Conservation (phyloP, 2,888 invertebrate species). For the Vesta saturnalis region DNA sequence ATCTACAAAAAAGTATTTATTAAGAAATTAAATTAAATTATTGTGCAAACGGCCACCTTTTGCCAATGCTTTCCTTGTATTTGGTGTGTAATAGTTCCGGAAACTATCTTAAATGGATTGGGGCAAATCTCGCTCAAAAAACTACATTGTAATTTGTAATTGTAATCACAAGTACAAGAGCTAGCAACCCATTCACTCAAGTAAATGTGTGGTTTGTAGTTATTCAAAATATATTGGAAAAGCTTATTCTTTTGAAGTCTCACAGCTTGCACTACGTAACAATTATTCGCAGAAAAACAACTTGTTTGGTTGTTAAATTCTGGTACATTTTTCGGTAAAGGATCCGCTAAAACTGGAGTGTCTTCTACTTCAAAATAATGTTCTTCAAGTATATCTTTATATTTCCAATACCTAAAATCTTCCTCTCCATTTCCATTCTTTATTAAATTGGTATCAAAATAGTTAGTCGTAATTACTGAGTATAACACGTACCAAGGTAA, state of each 20-base stretch:
- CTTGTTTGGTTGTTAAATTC: slow-evolving; percentile 59
- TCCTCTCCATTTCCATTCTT: slow-evolving; percentile 62
- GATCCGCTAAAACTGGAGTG: slow-evolving; percentile 61
- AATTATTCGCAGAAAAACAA: slow-evolving; percentile 68
- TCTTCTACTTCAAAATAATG: slow-evolving; percentile 65
- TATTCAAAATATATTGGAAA: slow-evolving; percentile 60
- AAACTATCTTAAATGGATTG: neutral
- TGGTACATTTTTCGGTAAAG: slow-evolving; percentile 58
- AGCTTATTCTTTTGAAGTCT: slow-evolving; percentile 60
- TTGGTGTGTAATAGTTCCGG: neutral
- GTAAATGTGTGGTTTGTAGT: slow-evolving; percentile 64
- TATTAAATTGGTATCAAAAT: slow-evolving; percentile 59
- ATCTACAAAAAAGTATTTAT: slow-evolving; percentile 54
- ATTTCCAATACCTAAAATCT: slow-evolving; percentile 59
- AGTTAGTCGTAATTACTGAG: slow-evolving; percentile 53
- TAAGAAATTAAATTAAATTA: slow-evolving; percentile 5
- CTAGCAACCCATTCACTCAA: slow-evolving; percentile 64
- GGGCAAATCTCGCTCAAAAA: neutral
- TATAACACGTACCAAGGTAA: slow-evolving; percentile 55
- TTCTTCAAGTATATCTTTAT: slow-evolving; percentile 25
- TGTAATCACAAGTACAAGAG: slow-evolving; percentile 63
- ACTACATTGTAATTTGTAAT: slow-evolving; percentile 54
- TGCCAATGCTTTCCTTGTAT: neutral
- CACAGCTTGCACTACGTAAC: slow-evolving; percentile 62
- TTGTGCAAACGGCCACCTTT: neutral